A percentile compares a stretch with the other conserved stretches of the same genome.
phyloP scores from a whole-genome alignment of 2,888 invertebrate genomes.

The Amitus sp. region DNA sequence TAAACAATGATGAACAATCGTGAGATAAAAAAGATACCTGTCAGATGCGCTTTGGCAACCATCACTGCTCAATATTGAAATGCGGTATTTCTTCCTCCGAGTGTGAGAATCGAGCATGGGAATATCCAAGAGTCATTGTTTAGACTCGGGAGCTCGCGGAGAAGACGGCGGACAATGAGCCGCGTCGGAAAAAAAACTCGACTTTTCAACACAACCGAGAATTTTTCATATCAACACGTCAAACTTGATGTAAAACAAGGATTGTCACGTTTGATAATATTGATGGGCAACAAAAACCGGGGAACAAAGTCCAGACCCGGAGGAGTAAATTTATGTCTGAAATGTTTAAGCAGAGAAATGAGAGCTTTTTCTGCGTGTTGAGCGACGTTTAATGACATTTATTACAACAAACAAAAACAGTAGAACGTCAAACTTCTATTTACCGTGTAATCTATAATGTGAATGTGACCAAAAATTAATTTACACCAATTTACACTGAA shows the following conservation, averaged over 20 bases:
- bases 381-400: slow-evolving; percentile 1
- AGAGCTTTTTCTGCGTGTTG: neutral
- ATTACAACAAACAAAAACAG: neutral
- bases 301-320: too few relatives aligned
- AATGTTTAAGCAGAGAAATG: neutral
- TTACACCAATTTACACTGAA: neutral
- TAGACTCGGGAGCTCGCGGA: neutral
- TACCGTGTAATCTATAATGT: neutral
- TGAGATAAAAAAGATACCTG: slow-evolving; percentile 20
- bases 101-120: slow-evolving; percentile 4
- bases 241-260: too few relatives aligned
- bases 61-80: slow-evolving; percentile 1
- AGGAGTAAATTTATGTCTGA: neutral
- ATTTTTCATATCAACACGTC: too few relatives aligned
- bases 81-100: neutral
- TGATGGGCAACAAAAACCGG: too few relatives aligned
- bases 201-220: neutral
- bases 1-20: neutral
- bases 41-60: slow-evolving; percentile 27
- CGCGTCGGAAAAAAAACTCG: neutral
- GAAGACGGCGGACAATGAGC: neutral
- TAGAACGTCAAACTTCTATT: slow-evolving; percentile 1
- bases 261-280: too few relatives aligned
- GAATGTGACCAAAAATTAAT: neutral
- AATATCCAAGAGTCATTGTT: slow-evolving; percentile 5